Percentiles rank a stretch among this genome's conserved stretches.
Evolutionary conservation across 2,888 invertebrate species (phyloP).

Genomic region (Phaedon cochleariae): DNA sequence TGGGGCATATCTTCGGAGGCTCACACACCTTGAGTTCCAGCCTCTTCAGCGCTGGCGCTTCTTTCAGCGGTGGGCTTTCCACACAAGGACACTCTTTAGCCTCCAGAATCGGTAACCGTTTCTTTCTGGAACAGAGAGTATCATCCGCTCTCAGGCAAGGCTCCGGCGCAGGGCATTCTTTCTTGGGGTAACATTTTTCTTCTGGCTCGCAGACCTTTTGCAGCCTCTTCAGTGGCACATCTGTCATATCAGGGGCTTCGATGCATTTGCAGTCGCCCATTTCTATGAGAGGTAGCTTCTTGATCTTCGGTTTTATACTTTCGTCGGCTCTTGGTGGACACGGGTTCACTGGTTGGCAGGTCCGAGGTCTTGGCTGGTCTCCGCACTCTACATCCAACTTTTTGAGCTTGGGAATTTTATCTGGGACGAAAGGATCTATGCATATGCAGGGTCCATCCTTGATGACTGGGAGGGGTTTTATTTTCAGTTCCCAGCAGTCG

Average conservation of each 20-base stretch:
- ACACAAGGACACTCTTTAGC: constrained; percentile 47
- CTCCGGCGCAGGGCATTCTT: constrained; percentile 11
- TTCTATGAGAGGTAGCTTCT: constrained; percentile 32
- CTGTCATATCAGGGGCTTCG: constrained; percentile 32
- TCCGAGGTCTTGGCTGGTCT: constrained; percentile 30
- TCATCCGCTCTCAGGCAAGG: constrained; percentile 36
- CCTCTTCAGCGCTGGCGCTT: constrained; percentile 34
- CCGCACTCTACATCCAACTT: constrained; percentile 24
- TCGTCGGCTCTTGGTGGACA: constrained; percentile 43
- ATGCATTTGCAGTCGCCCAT: constrained; percentile 38
- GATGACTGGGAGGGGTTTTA: constrained; percentile 21
- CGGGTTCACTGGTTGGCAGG: neutral
- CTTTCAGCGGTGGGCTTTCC: constrained; percentile 28
- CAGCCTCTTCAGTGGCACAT: constrained; percentile 33
- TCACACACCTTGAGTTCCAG: constrained; percentile 38
- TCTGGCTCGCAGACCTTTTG: constrained; percentile 27
- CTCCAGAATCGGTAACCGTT: constrained; percentile 37
- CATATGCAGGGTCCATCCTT: constrained; percentile 19
- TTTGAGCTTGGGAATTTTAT: constrained; percentile 14
- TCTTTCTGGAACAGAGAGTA: constrained; percentile 16
- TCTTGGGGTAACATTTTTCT: constrained; percentile 19
- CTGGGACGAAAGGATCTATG: constrained; percentile 17
- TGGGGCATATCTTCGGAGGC: constrained; percentile 33
- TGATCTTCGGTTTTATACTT: constrained; percentile 3
- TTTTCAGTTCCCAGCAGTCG: constrained; percentile 3